Evolutionary conservation across 2,113 vertebrate genomes (phyloP), one percentile per base, ranked within the genome.

Genomic region (Circaetus cinerascens): DNA sequence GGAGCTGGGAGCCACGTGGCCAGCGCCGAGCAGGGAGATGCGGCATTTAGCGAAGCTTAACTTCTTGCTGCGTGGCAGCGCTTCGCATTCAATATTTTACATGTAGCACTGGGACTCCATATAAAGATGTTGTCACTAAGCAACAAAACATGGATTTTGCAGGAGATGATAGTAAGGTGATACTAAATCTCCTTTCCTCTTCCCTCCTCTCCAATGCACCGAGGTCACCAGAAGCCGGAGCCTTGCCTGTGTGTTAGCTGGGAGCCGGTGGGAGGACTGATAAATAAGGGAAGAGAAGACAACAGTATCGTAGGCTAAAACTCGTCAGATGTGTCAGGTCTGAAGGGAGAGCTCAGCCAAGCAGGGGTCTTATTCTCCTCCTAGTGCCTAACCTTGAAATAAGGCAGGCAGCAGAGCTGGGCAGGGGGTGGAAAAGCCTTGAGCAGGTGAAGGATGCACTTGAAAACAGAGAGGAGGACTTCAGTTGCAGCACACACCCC

Each of bases 111-210:
- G 72, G 86, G 48, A 60, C 10, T 5, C 5, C 1, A 15, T 29
- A 29, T 7, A 59, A 59, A 88, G 60, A 79, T 45, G 22, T 64
- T 93, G 95, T 95, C 95, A 89, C 84, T 75, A 95, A 95, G 92
- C 95, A 95, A 95, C 83, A 94, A 88, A 95, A 71, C 72, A 55
- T 4, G 1, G 57, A 57, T 91, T 95, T 84, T 89, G 43, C 68
- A 86, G 76, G 80, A 84, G 80, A 41, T 12, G 76, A 45, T 13
- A 48, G 36, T 12, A 64, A 87, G 77, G 69, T 91, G 89, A 73
- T 51, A 55, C 40, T 56, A 48, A 89, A 72, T 19, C 26, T 87
- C 50, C 51, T 83, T 66, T 71, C 66, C 51, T 92, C 26, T 20
- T 62, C 38, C 46, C 10, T 76, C 27, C 14, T 84, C 48, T 81